phyloP scores from a whole-genome alignment of 2,888 invertebrate genomes.

The Pseudococcus longispinus region DNA sequence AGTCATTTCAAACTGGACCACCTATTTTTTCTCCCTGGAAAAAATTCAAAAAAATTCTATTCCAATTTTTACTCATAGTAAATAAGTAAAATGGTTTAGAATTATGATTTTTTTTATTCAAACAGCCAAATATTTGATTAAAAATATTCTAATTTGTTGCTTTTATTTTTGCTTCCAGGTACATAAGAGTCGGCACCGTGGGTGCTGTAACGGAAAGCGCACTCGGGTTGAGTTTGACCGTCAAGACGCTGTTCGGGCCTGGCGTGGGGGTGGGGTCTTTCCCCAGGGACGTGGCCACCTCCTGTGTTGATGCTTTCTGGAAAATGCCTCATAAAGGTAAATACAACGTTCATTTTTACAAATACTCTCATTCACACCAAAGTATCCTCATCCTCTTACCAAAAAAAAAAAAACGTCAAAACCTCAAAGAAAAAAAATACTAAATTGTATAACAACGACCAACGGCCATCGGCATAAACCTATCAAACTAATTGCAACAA shows the following conservation, averaged over 20 bases:
- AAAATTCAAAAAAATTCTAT: too few relatives aligned
- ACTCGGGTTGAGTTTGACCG: constrained; percentile 57
- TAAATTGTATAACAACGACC: neutral
- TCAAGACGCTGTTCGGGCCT: constrained; percentile 68
- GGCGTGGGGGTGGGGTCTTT: constrained; percentile 73
- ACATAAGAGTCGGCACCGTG: constrained; percentile 53
- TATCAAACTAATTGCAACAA: neutral
- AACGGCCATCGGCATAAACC: neutral
- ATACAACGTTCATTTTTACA: constrained; percentile 43
- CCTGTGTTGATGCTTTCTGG: constrained; percentile 78
- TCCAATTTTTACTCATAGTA: too few relatives aligned
- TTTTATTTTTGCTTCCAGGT: neutral
- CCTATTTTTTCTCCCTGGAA: too few relatives aligned
- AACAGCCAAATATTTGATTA: neutral
- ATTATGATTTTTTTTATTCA: neutral
- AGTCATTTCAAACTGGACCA: too few relatives aligned
- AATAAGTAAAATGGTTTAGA: neutral
- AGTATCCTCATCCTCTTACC: neutral
- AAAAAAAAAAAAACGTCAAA: neutral
- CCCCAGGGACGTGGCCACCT: constrained; percentile 72
- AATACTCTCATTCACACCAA: neutral
- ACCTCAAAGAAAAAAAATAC: neutral
- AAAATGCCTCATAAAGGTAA: constrained; percentile 89
- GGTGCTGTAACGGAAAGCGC: constrained; percentile 55
- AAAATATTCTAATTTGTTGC: neutral